phyloP scores from a whole-genome alignment of 2,888 invertebrate genomes.

The Sepioteuthis lessoniana region DNA sequence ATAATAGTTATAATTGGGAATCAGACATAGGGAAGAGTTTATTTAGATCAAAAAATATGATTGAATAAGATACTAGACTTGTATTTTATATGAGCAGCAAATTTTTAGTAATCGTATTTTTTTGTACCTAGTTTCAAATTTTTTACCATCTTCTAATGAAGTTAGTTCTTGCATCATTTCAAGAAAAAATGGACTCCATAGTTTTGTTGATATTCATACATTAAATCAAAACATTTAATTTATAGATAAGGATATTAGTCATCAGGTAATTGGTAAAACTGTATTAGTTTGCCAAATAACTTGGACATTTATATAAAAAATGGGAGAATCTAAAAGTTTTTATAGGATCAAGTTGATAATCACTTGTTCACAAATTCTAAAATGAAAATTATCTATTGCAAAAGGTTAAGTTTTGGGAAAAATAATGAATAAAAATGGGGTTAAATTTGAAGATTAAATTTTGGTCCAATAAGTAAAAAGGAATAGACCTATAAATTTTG shows the following conservation, averaged over 20 bases:
- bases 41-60: not conserved
- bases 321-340: not conserved
- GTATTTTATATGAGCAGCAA: not conserved
- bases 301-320: not conserved
- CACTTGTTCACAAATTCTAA: not conserved
- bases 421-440: not conserved
- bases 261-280: not conserved
- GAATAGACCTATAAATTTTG: no score
- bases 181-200: not conserved
- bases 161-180: not conserved
- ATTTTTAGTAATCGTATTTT: not conserved
- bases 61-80: not conserved
- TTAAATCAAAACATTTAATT: not conserved
- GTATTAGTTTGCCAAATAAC: not conserved
- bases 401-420: not conserved
- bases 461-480: not conserved
- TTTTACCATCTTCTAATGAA: not conserved
- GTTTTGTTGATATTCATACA: not conserved
- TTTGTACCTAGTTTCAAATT: not conserved
- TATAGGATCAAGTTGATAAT: not conserved
- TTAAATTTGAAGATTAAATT: not conserved
- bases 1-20: not conserved
- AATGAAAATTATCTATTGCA: not conserved
- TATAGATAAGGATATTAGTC: not conserved
- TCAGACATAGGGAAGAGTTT: not conserved